A percentile compares a stretch with the other conserved stretches of the same genome.
Conservation (phyloP, 2,888 invertebrate species). For the Xylophagus ater region DNA sequence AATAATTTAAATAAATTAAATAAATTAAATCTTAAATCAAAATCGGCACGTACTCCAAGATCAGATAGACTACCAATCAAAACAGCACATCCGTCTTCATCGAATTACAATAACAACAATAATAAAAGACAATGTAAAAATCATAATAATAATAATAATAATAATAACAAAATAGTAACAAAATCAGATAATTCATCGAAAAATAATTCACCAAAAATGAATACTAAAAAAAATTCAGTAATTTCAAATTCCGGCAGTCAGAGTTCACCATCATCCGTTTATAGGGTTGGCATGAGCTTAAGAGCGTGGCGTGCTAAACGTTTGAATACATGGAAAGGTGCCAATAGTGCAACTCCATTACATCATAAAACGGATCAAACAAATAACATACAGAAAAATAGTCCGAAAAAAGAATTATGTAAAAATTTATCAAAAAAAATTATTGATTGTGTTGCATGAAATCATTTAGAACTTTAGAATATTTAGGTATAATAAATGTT, state of each 20-base stretch:
- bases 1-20: no score
- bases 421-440: slow-evolving; percentile 5
- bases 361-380: slow-evolving; percentile 8
- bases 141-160: slow-evolving; percentile 2
- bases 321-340: slow-evolving; percentile 13
- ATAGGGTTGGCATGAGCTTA: slow-evolving; percentile 18
- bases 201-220: slow-evolving; percentile 5
- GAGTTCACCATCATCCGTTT: slow-evolving; percentile 16
- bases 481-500: no score
- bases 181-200: not conserved
- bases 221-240: slow-evolving; percentile 1
- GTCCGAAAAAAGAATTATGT: not conserved
- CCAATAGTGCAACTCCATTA: not conserved
- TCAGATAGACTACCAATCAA: not conserved
- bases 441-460: not conserved
- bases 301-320: slow-evolving; percentile 17
- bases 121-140: slow-evolving; percentile 1
- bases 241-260: slow-evolving; percentile 8
- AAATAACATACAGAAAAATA: not conserved
- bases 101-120: not conserved
- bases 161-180: not conserved
- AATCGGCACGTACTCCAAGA: slow-evolving; percentile 8
- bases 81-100: not conserved
- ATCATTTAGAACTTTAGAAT: no score
- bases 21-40: slow-evolving; percentile 13